These are phyloP conservation scores for Drosophila sucinea DNA, from an alignment of 1,140 invertebrate species.

Conservation along the genomic window DNA sequence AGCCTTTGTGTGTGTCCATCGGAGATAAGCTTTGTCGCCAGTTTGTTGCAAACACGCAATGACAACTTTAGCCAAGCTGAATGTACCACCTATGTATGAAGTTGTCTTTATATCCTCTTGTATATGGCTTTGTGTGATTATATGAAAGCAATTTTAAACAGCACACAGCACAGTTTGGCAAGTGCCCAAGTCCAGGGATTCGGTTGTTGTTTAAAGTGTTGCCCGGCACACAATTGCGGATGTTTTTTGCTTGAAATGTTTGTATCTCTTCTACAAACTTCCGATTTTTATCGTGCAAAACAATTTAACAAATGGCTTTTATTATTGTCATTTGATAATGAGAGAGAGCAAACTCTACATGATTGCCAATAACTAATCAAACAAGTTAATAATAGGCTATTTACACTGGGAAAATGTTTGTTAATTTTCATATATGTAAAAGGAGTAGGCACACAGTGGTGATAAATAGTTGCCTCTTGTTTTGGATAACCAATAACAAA, in stretches of 20 bases:
- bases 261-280: slow-evolving; percentile 18
- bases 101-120: slow-evolving; percentile 44
- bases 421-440: too few species aligned
- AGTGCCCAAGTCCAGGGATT: slow-evolving; percentile 52
- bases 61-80: slow-evolving; percentile 57
- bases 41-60: slow-evolving; percentile 76
- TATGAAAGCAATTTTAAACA: slow-evolving; percentile 42
- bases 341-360: slow-evolving; percentile 17
- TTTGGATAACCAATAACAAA: too few species aligned
- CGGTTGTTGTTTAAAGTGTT: slow-evolving; percentile 76
- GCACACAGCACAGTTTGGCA: slow-evolving; percentile 53
- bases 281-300: slow-evolving; percentile 61
- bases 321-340: slow-evolving; percentile 62
- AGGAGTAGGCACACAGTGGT: too few species aligned
- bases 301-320: slow-evolving; percentile 77
- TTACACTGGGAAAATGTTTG: too few species aligned
- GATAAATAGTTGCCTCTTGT: too few species aligned
- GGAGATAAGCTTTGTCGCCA: slow-evolving; percentile 72
- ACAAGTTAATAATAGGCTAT: neutral
- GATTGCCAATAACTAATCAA: slow-evolving; percentile 20
- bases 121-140: slow-evolving; percentile 34
- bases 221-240: slow-evolving; percentile 65
- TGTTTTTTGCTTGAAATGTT: slow-evolving; percentile 40
- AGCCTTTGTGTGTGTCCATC: slow-evolving; percentile 75
- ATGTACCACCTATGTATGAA: slow-evolving; percentile 49